Base-by-base conservation (phyloP, 2,113 vertebrate species). In the Prionailurus bengalensis region DNA sequence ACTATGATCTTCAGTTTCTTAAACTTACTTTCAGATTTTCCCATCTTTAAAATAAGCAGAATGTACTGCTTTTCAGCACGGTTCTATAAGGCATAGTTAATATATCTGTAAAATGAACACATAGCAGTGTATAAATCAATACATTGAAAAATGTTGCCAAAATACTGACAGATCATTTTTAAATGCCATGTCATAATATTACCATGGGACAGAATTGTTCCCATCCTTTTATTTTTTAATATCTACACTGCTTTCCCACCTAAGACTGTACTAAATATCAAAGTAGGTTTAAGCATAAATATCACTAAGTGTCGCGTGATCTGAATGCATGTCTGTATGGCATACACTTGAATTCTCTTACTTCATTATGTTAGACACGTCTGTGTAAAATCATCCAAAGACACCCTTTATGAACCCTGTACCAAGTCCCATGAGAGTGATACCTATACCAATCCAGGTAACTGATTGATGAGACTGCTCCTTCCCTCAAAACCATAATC, bases 1-100 rank as follows among this genome's bases (percentile, higher is more conserved):
- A 27, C 1, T 45, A 13, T 91, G 29, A 19, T 65, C 29, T 71
- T 76, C 25, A 45, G n/a, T 95, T 88, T 85, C 71, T 96, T 82
- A 94, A 81, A 14, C 16, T 58, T 71, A 81, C 42, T 73, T 97
- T 78, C 88, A 84, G 23, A 63, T 89, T 58, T 39, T 95, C 29
- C 17, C 17, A 6, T 94, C 23, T 90, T 93, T 89, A 89, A 93
- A 95, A 73, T 53, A 39, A 23, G 5, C 3, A 80, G 51, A 65
- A 73, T 81, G 9, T 31, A 31, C 0, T 58, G 0, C 88, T 71
- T 95, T 91, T 68, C 11, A 48, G 3, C 27, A 31, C 65, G 10
- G 15, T 70, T 93, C 21, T 80, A 1, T 94, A 92, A 68, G 55
- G 66, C 83, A 5, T 85, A 82, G 55, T 93, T 61, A 80, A 86